Evolutionary conservation across 2,888 invertebrate species (phyloP).

Genomic region (Plagiodera versicolora): DNA sequence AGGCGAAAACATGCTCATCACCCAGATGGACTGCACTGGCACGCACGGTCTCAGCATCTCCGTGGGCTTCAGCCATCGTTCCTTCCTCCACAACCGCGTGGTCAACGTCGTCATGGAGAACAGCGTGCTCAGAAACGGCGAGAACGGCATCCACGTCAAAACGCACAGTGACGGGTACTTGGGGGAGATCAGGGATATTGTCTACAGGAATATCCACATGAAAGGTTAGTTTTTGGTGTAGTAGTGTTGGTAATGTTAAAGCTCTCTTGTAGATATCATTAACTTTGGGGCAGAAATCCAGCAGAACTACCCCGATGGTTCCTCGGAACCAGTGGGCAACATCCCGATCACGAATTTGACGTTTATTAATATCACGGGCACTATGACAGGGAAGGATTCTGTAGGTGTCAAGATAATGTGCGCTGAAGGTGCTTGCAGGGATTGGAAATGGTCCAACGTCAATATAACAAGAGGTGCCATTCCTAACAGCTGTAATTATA

Average conservation of each 20-base stretch:
- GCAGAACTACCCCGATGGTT: constrained; percentile 30
- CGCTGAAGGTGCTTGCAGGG: constrained; percentile 30
- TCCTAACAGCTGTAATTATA: constrained; percentile 22
- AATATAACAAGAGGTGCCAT: constrained; percentile 22
- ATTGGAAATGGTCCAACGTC: constrained; percentile 32
- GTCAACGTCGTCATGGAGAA: constrained; percentile 25
- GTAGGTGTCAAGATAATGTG: constrained; percentile 28
- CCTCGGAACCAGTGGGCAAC: constrained; percentile 28
- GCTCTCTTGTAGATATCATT: constrained; percentile 30
- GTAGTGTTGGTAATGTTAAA: no score
- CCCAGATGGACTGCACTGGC: constrained; percentile 32
- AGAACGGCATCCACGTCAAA: constrained; percentile 34
- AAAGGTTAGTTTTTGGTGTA: constrained; percentile 25
- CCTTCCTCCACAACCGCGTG: constrained; percentile 21
- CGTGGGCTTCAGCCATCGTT: constrained; percentile 26
- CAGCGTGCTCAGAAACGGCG: constrained; percentile 19
- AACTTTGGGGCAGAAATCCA: constrained; percentile 31
- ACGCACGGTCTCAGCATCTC: constrained; percentile 36
- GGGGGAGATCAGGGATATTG: constrained; percentile 27
- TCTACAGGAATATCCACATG: constrained; percentile 28
- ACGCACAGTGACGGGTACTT: constrained; percentile 29
- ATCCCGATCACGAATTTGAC: constrained; percentile 32
- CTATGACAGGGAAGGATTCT: constrained; percentile 22
- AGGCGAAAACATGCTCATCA: constrained; percentile 27
- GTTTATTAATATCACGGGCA: constrained; percentile 26